Evolutionary conservation across 2,888 invertebrate genomes (phyloP).

Genomic region (Drosophila recens): DNA sequence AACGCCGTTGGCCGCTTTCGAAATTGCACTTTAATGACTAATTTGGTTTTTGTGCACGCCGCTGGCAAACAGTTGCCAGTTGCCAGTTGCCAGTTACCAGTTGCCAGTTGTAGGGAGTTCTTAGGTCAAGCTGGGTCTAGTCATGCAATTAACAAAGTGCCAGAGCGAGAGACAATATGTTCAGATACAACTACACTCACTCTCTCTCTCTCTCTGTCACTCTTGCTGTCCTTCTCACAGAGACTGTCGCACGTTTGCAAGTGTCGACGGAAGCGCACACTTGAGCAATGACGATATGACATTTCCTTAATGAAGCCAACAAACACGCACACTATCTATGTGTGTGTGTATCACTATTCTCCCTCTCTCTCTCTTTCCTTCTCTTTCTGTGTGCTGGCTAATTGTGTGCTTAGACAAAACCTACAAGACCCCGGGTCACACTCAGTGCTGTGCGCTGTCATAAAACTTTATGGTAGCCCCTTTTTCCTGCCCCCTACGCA

Average conservation of each 20-base stretch:
- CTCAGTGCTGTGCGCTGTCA: conserved; percentile 43
- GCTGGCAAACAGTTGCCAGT: conserved; percentile 21
- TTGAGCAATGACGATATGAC: conserved; percentile 81
- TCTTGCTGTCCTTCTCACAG: conserved; percentile 18
- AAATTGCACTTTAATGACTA: conserved; percentile 80
- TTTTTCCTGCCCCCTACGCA: neutral
- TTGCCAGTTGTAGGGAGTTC: conserved; percentile 23
- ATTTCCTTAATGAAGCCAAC: conserved; percentile 82
- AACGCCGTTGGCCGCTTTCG: conserved; percentile 51
- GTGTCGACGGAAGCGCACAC: conserved; percentile 80
- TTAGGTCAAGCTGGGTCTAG: conserved; percentile 10
- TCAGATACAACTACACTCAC: neutral
- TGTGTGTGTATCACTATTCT: neutral
- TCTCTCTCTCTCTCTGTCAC: neutral
- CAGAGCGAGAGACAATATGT: conserved; percentile 24
- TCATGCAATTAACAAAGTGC: conserved; percentile 56
- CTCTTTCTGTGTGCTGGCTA: conserved; percentile 32
- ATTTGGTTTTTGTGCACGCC: conserved; percentile 67
- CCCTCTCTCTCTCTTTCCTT: neutral
- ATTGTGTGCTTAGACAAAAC: conserved; percentile 55
- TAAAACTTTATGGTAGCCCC: conserved; percentile 61
- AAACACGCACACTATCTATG: conserved; percentile 35
- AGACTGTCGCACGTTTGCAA: conserved; percentile 37
- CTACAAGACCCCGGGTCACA: conserved; percentile 40
- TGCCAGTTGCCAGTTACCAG: conserved; percentile 10